phyloP scores from a whole-genome alignment of 2,113 vertebrate genomes.

The Eulemur macaco region DNA sequence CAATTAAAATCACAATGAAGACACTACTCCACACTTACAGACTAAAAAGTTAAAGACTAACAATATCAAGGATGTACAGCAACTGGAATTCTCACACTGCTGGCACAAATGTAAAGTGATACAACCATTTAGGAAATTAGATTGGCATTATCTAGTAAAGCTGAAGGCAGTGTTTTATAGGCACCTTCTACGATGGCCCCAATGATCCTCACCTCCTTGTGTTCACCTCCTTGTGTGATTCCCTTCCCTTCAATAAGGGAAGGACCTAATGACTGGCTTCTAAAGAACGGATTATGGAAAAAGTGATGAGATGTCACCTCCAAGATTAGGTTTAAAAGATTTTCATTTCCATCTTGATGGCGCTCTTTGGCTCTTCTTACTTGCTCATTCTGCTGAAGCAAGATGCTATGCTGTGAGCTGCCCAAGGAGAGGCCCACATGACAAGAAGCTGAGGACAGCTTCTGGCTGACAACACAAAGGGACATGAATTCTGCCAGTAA shows the following conservation, averaged over 20 bases:
- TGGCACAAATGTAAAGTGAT: neutral
- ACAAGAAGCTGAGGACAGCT: too few species aligned
- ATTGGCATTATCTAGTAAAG: neutral
- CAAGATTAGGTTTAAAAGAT: neutral
- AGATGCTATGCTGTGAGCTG: neutral
- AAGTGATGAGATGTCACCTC: neutral
- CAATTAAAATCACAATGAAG: neutral
- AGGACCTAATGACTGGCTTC: neutral
- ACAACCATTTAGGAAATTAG: neutral
- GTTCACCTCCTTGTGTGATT: neutral
- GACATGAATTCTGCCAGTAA: neutral
- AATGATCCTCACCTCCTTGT: neutral
- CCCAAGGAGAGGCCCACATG: neutral
- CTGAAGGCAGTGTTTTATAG: neutral
- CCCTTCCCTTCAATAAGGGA: neutral
- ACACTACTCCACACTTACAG: neutral
- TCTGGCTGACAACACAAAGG: neutral
- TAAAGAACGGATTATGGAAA: neutral
- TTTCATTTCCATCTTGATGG: neutral
- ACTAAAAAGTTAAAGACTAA: neutral
- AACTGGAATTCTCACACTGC: neutral
- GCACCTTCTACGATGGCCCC: neutral
- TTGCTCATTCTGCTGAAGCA: neutral
- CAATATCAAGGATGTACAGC: neutral
- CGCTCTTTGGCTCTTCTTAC: rapidly evolving